phyloP scores from a whole-genome alignment of 2,797 vertebrate genomes.

The Cynodonichthys magdalenae region DNA sequence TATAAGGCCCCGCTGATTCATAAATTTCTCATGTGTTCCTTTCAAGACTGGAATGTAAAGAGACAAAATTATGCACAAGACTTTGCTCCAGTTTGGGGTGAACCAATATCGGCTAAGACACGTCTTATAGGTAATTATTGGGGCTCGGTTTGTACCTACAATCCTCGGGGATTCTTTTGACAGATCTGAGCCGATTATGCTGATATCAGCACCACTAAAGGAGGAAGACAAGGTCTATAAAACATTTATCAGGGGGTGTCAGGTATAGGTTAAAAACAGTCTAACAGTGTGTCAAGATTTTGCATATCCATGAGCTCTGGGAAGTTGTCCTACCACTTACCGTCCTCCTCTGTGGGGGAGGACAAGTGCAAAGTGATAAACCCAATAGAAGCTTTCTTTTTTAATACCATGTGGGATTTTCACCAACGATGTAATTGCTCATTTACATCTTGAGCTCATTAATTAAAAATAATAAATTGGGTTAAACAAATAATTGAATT shows the following conservation, averaged over 20 bases:
- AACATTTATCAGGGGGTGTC: constrained; percentile 10
- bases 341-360: neutral
- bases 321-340: neutral
- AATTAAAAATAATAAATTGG: neutral
- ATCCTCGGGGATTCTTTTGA: constrained; percentile 38
- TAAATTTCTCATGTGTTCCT: constrained; percentile 50
- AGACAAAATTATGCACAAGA: constrained; percentile 31
- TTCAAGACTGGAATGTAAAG: constrained; percentile 28
- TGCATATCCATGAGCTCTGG: constrained; percentile 3
- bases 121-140: constrained; percentile 27
- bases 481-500: neutral
- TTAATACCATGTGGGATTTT: neutral
- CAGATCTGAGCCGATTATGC: constrained; percentile 55
- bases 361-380: neutral
- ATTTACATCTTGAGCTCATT: constrained; percentile 1
- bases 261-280: neutral
- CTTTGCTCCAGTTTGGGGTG: constrained; percentile 40
- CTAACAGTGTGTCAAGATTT: constrained; percentile 2
- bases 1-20: constrained; percentile 51
- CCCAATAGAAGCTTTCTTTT: no score
- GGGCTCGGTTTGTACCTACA: constrained; percentile 41
- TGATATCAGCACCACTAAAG: constrained; percentile 27
- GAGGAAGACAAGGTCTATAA: constrained; percentile 7
- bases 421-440: neutral
- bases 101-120: constrained; percentile 49